These are phyloP conservation scores for Noctilio leporinus DNA, from an alignment of 2,113 vertebrate species.

Conservation along the genomic window DNA sequence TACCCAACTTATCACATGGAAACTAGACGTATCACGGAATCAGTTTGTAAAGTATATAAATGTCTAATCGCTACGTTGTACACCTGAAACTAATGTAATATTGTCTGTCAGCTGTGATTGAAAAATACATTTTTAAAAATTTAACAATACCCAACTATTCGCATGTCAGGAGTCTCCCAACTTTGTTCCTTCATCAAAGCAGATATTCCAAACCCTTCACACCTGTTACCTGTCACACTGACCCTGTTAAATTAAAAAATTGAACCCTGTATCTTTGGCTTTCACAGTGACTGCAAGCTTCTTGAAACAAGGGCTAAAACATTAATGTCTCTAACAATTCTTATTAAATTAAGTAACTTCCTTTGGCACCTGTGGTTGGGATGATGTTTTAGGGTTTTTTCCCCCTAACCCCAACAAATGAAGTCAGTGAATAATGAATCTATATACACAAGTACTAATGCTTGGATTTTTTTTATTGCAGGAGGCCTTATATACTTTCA, in stretches of 20 bases:
- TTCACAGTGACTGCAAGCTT: background rate
- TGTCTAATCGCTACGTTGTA: background rate
- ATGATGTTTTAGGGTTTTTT: background rate
- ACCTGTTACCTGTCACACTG: background rate
- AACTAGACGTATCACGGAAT: background rate
- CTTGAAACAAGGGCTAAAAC: background rate
- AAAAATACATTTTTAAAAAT: background rate
- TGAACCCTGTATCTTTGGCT: background rate
- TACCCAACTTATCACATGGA: background rate
- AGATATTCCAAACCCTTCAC: background rate
- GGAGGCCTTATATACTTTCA: background rate
- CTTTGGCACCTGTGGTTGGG: background rate
- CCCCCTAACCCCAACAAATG: background rate
- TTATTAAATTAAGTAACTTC: background rate
- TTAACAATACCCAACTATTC: background rate
- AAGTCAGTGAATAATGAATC: background rate
- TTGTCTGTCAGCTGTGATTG: background rate
- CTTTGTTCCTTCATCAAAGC: background rate
- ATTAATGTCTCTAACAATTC: background rate
- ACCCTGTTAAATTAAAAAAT: background rate
- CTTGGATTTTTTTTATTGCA: background rate
- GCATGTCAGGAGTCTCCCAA: background rate
- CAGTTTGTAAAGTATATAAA: background rate
- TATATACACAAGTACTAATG: background rate
- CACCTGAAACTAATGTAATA: background rate